These are phyloP conservation scores for Perodicticus potto DNA, from an alignment of 2,797 vertebrate genomes.

Conservation along the genomic window DNA sequence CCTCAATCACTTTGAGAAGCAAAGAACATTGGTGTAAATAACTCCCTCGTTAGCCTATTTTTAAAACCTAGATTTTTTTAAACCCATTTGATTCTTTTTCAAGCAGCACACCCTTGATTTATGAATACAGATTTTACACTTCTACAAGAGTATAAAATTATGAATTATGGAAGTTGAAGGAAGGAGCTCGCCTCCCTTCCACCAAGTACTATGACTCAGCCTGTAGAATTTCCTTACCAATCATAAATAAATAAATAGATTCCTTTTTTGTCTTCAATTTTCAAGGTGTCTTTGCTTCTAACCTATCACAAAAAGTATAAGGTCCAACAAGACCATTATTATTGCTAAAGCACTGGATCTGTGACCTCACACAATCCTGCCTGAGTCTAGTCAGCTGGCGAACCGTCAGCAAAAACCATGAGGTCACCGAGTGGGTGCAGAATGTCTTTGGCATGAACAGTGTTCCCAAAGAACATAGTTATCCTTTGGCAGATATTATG, in stretches of 20 bases:
- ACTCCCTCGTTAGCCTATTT: slow-evolving; percentile 2
- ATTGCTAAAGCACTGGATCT: neutral
- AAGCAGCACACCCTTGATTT: slow-evolving; percentile 14
- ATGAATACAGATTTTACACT: slow-evolving; percentile 12
- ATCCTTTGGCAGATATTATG: neutral
- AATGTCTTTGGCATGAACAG: slow-evolving; percentile 11
- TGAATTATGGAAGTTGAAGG: slow-evolving; percentile 15
- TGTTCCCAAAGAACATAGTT: neutral
- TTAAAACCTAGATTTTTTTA: slow-evolving; percentile 22
- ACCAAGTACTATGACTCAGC: neutral
- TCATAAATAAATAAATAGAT: slow-evolving; percentile 27
- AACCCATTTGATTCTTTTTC: slow-evolving; percentile 9
- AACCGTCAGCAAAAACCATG: neutral
- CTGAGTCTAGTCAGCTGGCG: neutral
- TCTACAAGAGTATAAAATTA: slow-evolving; percentile 21
- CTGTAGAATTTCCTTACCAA: slow-evolving; percentile 35
- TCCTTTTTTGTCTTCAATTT: slow-evolving; percentile 32
- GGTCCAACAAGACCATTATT: neutral
- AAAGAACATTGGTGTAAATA: slow-evolving; percentile 47
- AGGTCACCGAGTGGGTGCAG: neutral
- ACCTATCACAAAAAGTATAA: slow-evolving; percentile 24
- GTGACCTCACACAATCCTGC: neutral
- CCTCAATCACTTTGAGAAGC: slow-evolving; percentile 27
- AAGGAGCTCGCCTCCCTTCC: neutral
- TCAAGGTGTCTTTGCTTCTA: neutral